Evolutionary conservation across 2,113 vertebrate species (phyloP).

Genomic region (Prinia subflava): DNA sequence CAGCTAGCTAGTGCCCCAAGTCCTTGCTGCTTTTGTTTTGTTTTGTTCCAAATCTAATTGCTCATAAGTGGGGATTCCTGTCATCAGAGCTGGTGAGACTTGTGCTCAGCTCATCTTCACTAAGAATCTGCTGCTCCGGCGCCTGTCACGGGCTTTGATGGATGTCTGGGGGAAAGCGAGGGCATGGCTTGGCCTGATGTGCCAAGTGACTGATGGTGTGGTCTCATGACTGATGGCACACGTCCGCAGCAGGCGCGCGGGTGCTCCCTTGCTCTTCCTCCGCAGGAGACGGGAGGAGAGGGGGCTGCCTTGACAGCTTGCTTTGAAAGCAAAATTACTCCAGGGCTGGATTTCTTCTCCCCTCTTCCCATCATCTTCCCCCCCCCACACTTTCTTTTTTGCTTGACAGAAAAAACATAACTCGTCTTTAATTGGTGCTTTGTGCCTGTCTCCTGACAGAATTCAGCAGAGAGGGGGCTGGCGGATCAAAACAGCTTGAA

Average conservation of each 20-base stretch:
- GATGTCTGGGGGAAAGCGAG: neutral
- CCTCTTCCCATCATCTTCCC: neutral
- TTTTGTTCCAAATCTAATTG: neutral
- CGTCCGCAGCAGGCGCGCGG: neutral
- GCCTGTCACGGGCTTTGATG: neutral
- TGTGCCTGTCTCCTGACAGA: slow-evolving; percentile 57
- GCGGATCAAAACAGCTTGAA: neutral
- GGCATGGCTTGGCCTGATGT: neutral
- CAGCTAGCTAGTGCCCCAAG: neutral
- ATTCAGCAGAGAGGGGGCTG: neutral
- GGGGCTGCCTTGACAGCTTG: slow-evolving; percentile 36
- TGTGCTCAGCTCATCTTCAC: neutral
- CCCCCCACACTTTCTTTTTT: neutral
- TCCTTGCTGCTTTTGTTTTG: neutral
- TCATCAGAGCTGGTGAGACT: neutral
- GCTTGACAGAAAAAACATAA: slow-evolving; percentile 57
- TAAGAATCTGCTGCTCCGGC: neutral
- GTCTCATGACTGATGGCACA: slow-evolving; percentile 19
- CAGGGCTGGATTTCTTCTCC: neutral
- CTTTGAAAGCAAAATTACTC: slow-evolving; percentile 46
- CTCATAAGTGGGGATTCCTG: neutral
- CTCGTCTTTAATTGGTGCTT: slow-evolving; percentile 56
- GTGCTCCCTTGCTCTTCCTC: neutral
- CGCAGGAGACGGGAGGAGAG: neutral
- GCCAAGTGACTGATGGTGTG: slow-evolving; percentile 27